phyloP scores from a whole-genome alignment of 1,140 invertebrate genomes.

The Trichonephila clavata region DNA sequence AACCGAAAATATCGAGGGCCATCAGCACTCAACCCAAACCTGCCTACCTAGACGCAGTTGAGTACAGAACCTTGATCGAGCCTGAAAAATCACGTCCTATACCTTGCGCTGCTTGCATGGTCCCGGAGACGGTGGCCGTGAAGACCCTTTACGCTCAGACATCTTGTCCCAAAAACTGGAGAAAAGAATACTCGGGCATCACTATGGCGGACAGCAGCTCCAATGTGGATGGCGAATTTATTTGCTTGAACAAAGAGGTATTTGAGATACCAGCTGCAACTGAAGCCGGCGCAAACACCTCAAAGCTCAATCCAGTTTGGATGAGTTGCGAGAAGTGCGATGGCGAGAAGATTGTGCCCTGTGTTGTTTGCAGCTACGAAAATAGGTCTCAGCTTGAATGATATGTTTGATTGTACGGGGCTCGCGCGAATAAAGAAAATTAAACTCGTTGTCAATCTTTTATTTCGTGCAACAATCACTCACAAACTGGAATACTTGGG shows the following conservation, averaged over 20 bases:
- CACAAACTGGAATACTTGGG: too few relatives aligned
- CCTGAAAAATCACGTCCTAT: slow-evolving; percentile 45
- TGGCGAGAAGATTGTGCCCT: slow-evolving; percentile 54
- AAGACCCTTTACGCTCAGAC: slow-evolving; percentile 46
- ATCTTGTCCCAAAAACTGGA: slow-evolving; percentile 59
- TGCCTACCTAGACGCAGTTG: slow-evolving; percentile 20
- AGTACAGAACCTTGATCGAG: slow-evolving; percentile 29
- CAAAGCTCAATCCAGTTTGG: slow-evolving; percentile 66
- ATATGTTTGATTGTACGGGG: not conserved
- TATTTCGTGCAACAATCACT: too few relatives aligned
- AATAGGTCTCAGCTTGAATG: slow-evolving; percentile 32
- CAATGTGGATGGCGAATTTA: slow-evolving; percentile 53
- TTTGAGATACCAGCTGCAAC: not conserved
- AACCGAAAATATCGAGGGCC: not conserved
- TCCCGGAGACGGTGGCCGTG: not conserved
- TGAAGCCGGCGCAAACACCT: not conserved
- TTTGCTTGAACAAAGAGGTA: slow-evolving; percentile 69
- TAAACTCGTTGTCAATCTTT: not conserved
- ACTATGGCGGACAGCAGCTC: slow-evolving; percentile 63
- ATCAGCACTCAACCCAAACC: slow-evolving; percentile 33
- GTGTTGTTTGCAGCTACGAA: slow-evolving; percentile 63
- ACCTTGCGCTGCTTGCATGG: slow-evolving; percentile 49
- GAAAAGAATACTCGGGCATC: slow-evolving; percentile 33
- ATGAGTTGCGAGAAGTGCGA: slow-evolving; percentile 61
- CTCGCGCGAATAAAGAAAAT: not conserved